Conservation (phyloP, 2,113 vertebrate species). For the Lucifuga dentata region DNA sequence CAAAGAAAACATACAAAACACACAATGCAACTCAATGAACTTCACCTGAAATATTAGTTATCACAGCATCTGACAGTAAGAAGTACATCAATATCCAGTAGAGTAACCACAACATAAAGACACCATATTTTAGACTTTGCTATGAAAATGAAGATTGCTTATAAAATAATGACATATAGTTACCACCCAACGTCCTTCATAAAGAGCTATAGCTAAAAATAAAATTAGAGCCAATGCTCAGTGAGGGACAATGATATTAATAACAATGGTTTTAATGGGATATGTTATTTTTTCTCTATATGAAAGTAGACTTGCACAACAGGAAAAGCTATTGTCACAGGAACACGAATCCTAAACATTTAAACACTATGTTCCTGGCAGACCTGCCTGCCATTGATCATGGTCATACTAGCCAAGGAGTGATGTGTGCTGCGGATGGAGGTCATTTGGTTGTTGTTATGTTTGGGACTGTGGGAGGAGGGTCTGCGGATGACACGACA, state of each 20-base stretch:
- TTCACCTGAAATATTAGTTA: constrained; percentile 26
- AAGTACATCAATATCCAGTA: constrained; percentile 3
- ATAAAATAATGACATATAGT: no score
- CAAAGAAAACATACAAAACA: constrained; percentile 24
- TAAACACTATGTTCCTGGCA: constrained; percentile 84
- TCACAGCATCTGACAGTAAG: constrained; percentile 1
- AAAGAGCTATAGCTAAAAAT: no score
- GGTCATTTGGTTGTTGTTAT: constrained; percentile 87
- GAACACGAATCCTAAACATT: background rate
- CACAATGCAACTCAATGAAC: constrained; percentile 8
- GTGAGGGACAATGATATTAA: no score
- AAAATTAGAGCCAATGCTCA: no score
- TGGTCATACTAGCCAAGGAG: constrained; percentile 87
- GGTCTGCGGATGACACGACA: constrained; percentile 70
- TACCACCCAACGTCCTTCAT: no score
- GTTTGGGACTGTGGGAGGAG: constrained; percentile 80
- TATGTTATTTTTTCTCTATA: no score
- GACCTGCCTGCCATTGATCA: constrained; percentile 86
- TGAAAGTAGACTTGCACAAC: no score
- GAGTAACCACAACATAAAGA: background rate
- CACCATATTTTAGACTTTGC: background rate
- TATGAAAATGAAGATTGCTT: no score
- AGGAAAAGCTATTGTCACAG: background rate
- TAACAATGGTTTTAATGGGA: no score
- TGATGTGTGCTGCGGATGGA: constrained; percentile 92